These are phyloP conservation scores for Cataglyphis altisquamis DNA, from an alignment of 2,888 invertebrate genomes.

Conservation along the genomic window DNA sequence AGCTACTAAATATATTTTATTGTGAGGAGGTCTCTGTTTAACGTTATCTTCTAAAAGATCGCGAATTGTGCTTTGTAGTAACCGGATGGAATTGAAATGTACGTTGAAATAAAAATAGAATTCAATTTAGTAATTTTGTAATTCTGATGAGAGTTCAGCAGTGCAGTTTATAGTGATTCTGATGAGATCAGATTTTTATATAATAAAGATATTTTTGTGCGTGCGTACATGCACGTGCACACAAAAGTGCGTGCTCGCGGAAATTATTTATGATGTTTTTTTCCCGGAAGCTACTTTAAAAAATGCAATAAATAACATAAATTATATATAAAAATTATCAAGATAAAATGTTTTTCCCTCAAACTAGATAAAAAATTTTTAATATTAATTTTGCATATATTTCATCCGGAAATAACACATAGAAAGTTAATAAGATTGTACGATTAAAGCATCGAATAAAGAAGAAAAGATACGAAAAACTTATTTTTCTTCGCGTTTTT, in stretches of 20 bases:
- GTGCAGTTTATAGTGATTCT: constrained; percentile 1
- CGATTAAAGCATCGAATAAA: not conserved
- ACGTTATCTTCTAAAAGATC: constrained; percentile 26
- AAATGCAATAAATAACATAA: not conserved
- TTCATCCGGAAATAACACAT: not conserved
- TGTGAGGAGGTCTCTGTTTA: constrained; percentile 1
- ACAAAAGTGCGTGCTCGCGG: too few relatives aligned
- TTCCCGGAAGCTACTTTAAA: not conserved
- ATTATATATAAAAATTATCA: not conserved
- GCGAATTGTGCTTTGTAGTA: not conserved
- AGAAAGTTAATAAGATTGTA: not conserved
- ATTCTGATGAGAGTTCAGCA: not conserved
- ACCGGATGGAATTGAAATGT: not conserved
- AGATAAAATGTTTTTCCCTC: not conserved
- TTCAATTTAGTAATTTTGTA: not conserved
- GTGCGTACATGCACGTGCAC: not conserved
- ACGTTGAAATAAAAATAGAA: constrained; percentile 3
- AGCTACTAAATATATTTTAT: constrained; percentile 34
- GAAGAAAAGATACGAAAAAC: not conserved
- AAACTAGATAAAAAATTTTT: not conserved
- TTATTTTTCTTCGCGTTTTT: not conserved
- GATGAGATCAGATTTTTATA: not conserved
- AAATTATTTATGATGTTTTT: not conserved
- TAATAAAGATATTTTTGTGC: not conserved
- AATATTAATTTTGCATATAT: not conserved